Percentiles rank a stretch among this genome's conserved stretches.
These are phyloP conservation scores for Epistrophella euchroma DNA, from an alignment of 2,888 invertebrate species.

Conservation along the genomic window DNA sequence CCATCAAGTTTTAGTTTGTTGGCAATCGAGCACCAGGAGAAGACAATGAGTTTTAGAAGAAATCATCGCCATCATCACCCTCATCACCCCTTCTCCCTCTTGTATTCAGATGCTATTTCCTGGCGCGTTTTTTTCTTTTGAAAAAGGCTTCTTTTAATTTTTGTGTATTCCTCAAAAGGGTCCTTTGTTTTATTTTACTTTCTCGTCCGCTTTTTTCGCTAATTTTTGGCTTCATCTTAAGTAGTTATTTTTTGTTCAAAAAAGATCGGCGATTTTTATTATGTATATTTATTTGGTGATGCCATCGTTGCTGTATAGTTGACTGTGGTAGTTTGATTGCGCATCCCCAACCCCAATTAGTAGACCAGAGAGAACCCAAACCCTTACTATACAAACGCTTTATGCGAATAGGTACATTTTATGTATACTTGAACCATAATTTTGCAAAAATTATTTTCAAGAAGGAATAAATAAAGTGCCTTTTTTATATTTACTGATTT, in stretches of 20 bases:
- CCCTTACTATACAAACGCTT: not conserved
- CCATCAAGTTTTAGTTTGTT: slow-evolving; percentile 6
- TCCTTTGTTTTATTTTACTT: slow-evolving; percentile 46
- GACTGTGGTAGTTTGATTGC: slow-evolving; percentile 49
- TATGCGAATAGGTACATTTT: not conserved
- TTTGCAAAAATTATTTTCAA: not conserved
- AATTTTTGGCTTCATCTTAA: slow-evolving; percentile 34
- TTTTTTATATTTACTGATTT: not conserved
- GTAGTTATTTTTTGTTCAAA: slow-evolving; percentile 36
- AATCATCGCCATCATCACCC: slow-evolving; percentile 23
- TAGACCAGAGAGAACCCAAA: slow-evolving; percentile 28
- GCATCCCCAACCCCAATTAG: slow-evolving; percentile 51
- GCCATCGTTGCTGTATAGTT: not conserved
- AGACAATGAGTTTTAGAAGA: slow-evolving; percentile 17
- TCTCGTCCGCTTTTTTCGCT: slow-evolving; percentile 9
- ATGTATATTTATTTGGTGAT: not conserved
- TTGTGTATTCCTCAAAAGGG: slow-evolving; percentile 38
- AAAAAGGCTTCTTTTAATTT: slow-evolving; percentile 15
- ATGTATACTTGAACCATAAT: not conserved
- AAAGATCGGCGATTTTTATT: not conserved
- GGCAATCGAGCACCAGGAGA: not conserved
- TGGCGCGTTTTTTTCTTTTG: slow-evolving; percentile 37
- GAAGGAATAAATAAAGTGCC: no score
- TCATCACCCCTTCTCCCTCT: not conserved
- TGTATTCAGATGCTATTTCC: slow-evolving; percentile 3